Conservation (phyloP, 2,113 vertebrate species). For the Athene cunicularia region DNA sequence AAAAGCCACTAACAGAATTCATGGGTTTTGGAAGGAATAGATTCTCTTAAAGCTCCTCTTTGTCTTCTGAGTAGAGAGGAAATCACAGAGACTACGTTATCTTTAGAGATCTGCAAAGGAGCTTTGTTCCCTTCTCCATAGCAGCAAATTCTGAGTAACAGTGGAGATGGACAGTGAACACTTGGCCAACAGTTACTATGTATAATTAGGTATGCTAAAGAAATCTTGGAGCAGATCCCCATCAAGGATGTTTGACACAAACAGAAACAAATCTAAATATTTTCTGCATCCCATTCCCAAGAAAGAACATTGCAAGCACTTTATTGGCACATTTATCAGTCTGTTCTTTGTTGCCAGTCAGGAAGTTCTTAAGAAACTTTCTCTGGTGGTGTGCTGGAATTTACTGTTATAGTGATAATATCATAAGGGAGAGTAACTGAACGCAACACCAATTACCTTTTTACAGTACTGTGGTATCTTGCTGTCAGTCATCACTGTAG, state of each 20-base stretch:
- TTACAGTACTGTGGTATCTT: neutral
- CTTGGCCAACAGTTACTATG: neutral
- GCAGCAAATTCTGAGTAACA: neutral
- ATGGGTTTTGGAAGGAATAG: neutral
- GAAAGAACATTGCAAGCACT: neutral
- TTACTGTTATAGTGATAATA: neutral
- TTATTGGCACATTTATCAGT: neutral
- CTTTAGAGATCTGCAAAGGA: neutral
- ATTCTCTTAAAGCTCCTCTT: neutral
- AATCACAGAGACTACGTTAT: neutral
- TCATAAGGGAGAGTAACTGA: neutral
- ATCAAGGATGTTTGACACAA: neutral
- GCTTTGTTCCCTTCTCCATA: neutral
- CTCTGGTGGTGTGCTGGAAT: neutral
- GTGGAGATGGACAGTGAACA: neutral
- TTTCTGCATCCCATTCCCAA: neutral
- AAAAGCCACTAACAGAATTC: neutral
- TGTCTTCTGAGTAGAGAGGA: neutral
- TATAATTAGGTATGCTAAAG: neutral
- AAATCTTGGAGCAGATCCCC: neutral
- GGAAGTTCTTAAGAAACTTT: neutral
- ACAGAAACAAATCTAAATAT: neutral
- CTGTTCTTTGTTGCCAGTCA: neutral
- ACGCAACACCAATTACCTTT: slow-evolving; percentile 16
- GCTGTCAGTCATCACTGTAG: neutral